A percentile compares a stretch with the other conserved stretches of the same genome.
phyloP scores from a whole-genome alignment of 92 coral and sea anemone genomes.

The Porites lobata region DNA sequence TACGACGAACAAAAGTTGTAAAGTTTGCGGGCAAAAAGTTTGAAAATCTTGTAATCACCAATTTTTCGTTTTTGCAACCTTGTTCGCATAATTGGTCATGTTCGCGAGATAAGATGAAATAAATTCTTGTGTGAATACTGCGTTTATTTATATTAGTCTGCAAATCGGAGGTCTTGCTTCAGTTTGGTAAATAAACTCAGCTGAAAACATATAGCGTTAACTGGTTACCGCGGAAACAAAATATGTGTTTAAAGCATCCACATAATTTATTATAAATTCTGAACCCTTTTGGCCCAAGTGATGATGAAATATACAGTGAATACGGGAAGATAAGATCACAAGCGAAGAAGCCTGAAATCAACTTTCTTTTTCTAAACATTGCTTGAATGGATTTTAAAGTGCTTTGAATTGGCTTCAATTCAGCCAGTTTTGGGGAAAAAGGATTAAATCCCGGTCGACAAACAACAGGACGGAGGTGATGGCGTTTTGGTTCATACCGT shows the following conservation, averaged over 20 bases:
- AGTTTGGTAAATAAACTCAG: constrained; percentile 3
- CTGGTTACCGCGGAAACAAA: constrained; percentile 38
- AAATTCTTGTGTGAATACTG: too few species aligned
- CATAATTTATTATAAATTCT: background rate
- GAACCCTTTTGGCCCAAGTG: background rate
- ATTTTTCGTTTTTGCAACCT: too few species aligned
- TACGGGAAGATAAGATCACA: background rate
- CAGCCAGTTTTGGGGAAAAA: too few species aligned
- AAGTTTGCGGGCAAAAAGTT: too few species aligned
- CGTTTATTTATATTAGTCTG: background rate
- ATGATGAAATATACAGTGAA: background rate
- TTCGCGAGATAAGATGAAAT: too few species aligned
- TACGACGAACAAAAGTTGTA: too few species aligned
- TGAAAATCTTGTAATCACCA: too few species aligned
- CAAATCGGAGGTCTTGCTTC: background rate
- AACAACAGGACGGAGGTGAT: background rate
- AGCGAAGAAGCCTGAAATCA: background rate
- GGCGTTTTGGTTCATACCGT: constrained; percentile 23
- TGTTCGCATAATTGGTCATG: too few species aligned
- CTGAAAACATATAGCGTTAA: background rate
- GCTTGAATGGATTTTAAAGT: background rate
- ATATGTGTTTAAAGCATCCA: constrained; percentile 28
- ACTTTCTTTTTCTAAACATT: background rate
- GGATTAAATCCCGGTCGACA: background rate
- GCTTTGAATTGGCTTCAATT: background rate